Base-by-base conservation (phyloP, 2,797 vertebrate species). In the Gymnothorax javanicus region DNA sequence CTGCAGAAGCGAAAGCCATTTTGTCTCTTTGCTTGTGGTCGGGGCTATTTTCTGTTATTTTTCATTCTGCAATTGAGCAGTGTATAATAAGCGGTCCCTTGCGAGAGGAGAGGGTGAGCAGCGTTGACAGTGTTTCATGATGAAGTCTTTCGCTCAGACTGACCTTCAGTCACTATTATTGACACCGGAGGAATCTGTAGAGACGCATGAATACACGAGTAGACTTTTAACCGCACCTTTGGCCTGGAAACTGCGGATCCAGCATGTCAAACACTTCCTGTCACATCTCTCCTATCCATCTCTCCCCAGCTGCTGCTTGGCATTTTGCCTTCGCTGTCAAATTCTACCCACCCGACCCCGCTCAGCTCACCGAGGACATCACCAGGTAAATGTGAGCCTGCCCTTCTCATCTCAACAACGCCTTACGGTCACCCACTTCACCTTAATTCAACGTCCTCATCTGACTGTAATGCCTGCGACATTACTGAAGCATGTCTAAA, bases 291-390 rank as follows among this genome's bases (percentile, higher is more conserved):
- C 59, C 9, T 84, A 88, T 84, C 82, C 81, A 77, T 90, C 77
- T 91, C 91, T 95, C 83, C 83, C 77, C 92, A 98, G 98, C 97
- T 2, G 97, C 96, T 88, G 94, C 95, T 3, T 99, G 98, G 98
- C 95, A 98, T 91, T 98, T 99, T n/a, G 95, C 96, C 87, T 99
- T 98, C 86, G 95, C 97, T 3, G 98, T 99, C 90, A 99, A 99
- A 93, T 99, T 99, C 94, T 99, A 99, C 91, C 98, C 98, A 75
- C 98, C 98, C 54, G 98, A 99, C 87, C 98, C 98, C 64, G 97
- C 98, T 69, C 98, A 98, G 94, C 97, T 99, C 89, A 99, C 96
- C 3, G 98, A 99, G 92, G 98, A 99, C 91, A 99, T 99, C 87
- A 99, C 98, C 87, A 98, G 98, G 98, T 99, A 89, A 93, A 13